Conservation (phyloP, 2,797 vertebrate genomes). For the Protonibea diacanthus region DNA sequence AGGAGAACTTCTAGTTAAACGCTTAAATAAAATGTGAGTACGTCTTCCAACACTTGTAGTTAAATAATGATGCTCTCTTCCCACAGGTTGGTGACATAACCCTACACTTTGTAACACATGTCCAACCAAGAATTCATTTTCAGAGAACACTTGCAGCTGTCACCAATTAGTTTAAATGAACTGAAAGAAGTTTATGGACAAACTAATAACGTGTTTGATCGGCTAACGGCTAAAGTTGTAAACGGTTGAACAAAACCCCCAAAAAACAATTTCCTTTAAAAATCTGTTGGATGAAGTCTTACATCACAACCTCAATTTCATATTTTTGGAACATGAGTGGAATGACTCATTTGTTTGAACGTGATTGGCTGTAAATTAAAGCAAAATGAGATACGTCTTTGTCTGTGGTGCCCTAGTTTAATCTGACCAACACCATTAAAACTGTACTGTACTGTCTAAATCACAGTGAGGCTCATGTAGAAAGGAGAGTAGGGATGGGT, state of each 20-base stretch:
- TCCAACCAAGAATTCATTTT: too few relatives aligned
- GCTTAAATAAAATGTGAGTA: too few relatives aligned
- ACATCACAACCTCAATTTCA: not conserved
- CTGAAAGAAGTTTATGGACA: too few relatives aligned
- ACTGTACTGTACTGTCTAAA: not conserved
- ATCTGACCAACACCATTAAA: slow-evolving; percentile 23
- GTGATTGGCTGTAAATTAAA: slow-evolving; percentile 36
- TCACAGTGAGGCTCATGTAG: not conserved
- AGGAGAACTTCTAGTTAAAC: too few relatives aligned
- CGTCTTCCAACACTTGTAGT: too few relatives aligned
- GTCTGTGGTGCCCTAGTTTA: slow-evolving; percentile 13
- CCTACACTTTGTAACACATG: too few relatives aligned
- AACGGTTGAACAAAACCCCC: not conserved
- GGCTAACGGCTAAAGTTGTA: not conserved
- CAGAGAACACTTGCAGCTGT: too few relatives aligned
- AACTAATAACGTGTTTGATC: too few relatives aligned
- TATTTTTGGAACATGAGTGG: slow-evolving; percentile 9
- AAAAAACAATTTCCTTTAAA: not conserved
- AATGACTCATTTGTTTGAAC: slow-evolving; percentile 12
- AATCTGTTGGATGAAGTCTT: not conserved
- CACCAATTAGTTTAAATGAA: too few relatives aligned
- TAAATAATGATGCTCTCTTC: too few relatives aligned
- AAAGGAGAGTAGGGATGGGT: not conserved
- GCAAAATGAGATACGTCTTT: slow-evolving; percentile 19
- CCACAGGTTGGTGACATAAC: too few relatives aligned